These are phyloP conservation scores for Trichosurus vulpecula DNA, from an alignment of 2,797 vertebrate genomes.

Conservation along the genomic window DNA sequence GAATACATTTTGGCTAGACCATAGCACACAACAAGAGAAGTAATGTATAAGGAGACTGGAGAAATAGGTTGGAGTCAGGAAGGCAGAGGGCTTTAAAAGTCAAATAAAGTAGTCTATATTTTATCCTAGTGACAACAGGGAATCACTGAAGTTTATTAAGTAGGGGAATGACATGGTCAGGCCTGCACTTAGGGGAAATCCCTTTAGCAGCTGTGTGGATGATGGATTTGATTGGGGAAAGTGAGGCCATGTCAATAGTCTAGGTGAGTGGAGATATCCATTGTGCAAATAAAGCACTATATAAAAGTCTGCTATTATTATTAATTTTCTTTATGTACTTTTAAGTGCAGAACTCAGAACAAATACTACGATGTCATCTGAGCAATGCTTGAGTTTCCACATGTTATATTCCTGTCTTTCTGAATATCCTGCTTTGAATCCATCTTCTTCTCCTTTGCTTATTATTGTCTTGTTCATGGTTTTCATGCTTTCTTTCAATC, in stretches of 20 bases:
- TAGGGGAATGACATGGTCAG: neutral
- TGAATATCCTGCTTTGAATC: neutral
- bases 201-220: neutral
- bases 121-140: neutral
- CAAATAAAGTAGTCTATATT: neutral
- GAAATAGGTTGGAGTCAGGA: neutral
- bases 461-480: neutral
- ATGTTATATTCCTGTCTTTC: neutral
- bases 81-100: neutral
- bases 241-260: neutral
- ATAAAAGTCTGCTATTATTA: neutral
- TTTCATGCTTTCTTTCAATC: neutral
- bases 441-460: neutral
- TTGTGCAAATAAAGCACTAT: neutral
- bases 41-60: neutral
- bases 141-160: neutral
- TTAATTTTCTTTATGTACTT: neutral
- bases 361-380: neutral
- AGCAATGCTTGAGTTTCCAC: neutral
- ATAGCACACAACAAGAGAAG: neutral
- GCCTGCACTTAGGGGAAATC: neutral
- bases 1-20: neutral
- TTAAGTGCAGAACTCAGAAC: neutral
- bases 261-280: neutral
- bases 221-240: neutral